Evolutionary conservation across 2,113 vertebrate genomes (phyloP), one percentile per base, ranked within the genome.

Genomic region (Brachirus orientalis): DNA sequence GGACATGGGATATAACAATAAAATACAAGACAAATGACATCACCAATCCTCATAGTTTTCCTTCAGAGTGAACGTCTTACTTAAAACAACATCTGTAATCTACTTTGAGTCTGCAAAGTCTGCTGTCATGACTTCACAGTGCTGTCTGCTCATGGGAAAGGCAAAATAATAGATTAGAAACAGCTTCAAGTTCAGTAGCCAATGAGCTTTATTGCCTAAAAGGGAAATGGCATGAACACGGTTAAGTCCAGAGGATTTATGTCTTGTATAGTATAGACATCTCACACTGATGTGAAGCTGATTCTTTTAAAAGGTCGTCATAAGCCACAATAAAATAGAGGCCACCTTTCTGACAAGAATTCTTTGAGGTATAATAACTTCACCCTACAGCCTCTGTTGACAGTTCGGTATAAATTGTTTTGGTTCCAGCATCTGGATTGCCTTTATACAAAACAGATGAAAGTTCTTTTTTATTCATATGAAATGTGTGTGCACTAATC

Each of bases 101-200:
- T 44, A 20, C 66, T 73, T 58, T 50, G 47, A 53, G 63, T 11
- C 18, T 46, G 41, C 40, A 53, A 40, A 54, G 57, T n/a, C n/a
- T n/a, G 70, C 71, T 85, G 62, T 43, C 54, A 69, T 33, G 33
- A 35, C 55, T 43, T 43, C 75, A 75, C 41, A 65, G 85, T 79
- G 77, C 52, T 72, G 45, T 38, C 53, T 75, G 54, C 63, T 77
- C 59, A 60, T 84, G 77, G 73, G 73, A 87, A 80, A 82, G 44
- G 56, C 56, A 59, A 37, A 65, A 44, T 36, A 57, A 79, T 41
- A 54, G 64, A 86, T 41, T 72, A 79, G 43, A 88, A 89, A 82
- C 81, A 89, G 71, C 59, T 77, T 78, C 13, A 87, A 79, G 71
- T 55, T 85, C 75, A 69, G 85, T 84, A 88, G 86, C 74, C 81